Percentiles rank a stretch among this genome's conserved stretches.
Conservation (phyloP, 2,797 vertebrate species). For the Enteromius thamalakanensis region DNA sequence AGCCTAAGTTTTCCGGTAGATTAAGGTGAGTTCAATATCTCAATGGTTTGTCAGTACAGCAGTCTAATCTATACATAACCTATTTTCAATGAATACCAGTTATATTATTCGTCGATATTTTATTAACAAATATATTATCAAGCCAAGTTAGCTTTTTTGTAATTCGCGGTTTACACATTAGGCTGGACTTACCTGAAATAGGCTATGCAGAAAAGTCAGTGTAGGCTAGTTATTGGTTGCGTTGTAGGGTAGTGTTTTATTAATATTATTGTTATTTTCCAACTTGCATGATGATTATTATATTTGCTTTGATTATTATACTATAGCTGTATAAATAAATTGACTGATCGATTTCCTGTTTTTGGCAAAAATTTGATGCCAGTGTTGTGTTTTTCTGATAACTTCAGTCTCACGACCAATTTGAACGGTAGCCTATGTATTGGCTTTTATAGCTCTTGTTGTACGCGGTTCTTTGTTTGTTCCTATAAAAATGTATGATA, state of each 20-base stretch:
- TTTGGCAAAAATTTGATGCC: background rate
- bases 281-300: background rate
- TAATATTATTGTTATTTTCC: background rate
- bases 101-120: background rate
- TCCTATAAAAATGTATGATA: background rate
- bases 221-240: background rate
- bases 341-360: background rate
- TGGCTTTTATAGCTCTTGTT: background rate
- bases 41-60: background rate
- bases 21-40: background rate
- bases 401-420: too few relatives aligned
- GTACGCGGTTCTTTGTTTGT: background rate
- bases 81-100: background rate
- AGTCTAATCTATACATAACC: too few relatives aligned
- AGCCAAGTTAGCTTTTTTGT: background rate
- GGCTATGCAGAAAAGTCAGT: background rate
- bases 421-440: background rate
- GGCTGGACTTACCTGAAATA: background rate
- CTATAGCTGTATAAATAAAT: background rate
- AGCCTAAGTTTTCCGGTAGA: background rate
- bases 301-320: background rate
- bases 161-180: background rate
- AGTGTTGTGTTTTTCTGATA: background rate
- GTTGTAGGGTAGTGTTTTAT: background rate
- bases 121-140: background rate